Conservation (phyloP, 2,888 invertebrate species). For the Apamea epomidion region DNA sequence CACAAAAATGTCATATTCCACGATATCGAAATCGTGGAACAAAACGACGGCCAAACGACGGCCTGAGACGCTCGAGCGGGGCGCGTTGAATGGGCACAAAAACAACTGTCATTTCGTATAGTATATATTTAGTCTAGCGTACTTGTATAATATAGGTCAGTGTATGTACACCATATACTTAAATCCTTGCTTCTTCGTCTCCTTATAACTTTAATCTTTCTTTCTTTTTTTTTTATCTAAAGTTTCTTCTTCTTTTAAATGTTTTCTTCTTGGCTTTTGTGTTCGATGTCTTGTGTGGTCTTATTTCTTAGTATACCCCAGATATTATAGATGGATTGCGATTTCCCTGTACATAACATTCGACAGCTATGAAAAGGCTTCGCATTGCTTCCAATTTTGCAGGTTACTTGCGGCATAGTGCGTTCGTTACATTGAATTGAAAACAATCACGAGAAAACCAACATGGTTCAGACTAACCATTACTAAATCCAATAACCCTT, state of each 20-base stretch:
- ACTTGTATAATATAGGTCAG: too few species aligned
- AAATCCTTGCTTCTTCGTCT: too few species aligned
- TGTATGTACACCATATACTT: too few species aligned
- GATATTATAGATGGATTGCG: neutral
- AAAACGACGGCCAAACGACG: too few species aligned
- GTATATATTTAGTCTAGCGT: too few species aligned
- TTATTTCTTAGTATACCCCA: neutral
- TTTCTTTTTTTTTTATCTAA: too few species aligned
- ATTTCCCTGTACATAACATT: neutral
- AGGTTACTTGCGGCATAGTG: neutral
- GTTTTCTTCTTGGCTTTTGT: neutral
- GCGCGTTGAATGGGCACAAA: too few species aligned
- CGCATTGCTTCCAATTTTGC: neutral
- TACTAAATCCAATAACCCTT: conserved; percentile 44
- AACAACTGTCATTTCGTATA: too few species aligned
- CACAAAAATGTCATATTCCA: too few species aligned
- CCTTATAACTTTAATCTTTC: too few species aligned
- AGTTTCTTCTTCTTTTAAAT: neutral
- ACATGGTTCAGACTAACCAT: neutral
- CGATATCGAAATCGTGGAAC: too few species aligned
- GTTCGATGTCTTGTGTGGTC: neutral
- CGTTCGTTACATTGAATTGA: conserved; percentile 17
- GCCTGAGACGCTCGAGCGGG: too few species aligned
- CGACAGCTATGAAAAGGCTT: neutral
- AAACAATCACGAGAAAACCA: conserved; percentile 21